Evolutionary conservation across 1,140 invertebrate genomes (phyloP), one percentile per base, ranked within the genome.

Genomic region (Drosophila orosa): DNA sequence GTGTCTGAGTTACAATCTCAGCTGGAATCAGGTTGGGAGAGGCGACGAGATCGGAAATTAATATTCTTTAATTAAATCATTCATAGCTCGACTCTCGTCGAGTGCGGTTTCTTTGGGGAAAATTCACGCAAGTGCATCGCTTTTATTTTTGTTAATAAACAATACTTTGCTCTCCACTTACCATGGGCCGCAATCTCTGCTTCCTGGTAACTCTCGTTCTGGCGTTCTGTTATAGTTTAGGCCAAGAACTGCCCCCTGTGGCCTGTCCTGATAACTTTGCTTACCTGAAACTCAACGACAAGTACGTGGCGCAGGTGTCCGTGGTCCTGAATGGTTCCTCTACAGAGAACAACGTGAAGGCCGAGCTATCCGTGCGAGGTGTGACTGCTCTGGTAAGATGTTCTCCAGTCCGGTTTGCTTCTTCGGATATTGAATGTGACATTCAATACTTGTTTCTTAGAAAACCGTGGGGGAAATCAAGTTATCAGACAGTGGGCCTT

Each of bases 401-500:
- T 12, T 48, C 10, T 7, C 4, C 24, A n/a, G 9, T 15, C 42
- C 22, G 22, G 19, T 10, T 24, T 15, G 5, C 5, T 3, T 7
- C 1, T 3, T 19, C 7, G 44, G 8, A 45, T n/a, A 3, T 24
- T 45, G 12, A 5, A 17, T 17, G 1, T 12, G 2, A 48, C 12
- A n/a, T 48, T 27, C 5, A 5, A 10, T 19, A 24, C 4, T 25
- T 47, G 24, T 1, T 9, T 47, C 8, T 1, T 10, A 48, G 25
- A 17, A 17, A 17, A 2, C 0, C 10, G 25, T 48, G 5, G 47
- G 47, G 3, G 10, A 48, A 19, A 48, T 90, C 2, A 42, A 54
- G 3, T 54, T 87, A 2, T 57, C 71, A 52, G 74, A 80, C 17
- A 71, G 69, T 24, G 68, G 73, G 13, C 59, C 66, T 0, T 73